phyloP scores from a whole-genome alignment of 2,113 vertebrate genomes.

The Apistogramma diplotaenia region DNA sequence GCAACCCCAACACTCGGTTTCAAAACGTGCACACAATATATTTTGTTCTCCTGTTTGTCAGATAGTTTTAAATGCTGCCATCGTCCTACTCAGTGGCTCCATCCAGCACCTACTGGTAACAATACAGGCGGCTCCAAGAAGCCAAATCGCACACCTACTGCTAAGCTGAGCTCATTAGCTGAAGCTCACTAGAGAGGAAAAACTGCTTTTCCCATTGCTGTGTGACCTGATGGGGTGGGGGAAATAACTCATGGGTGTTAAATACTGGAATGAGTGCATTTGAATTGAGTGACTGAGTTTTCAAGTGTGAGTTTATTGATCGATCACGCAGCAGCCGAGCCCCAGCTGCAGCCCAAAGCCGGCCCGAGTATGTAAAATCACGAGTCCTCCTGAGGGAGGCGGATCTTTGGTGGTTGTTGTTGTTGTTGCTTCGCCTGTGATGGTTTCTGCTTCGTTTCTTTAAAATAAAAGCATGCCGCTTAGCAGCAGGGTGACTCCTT shows the following conservation, averaged over 20 bases:
- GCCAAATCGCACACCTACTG: slow-evolving; percentile 39
- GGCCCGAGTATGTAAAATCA: slow-evolving; percentile 7
- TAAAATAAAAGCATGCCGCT: slow-evolving; percentile 37
- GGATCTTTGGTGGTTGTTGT: not conserved
- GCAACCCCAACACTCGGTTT: not conserved
- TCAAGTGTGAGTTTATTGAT: slow-evolving; percentile 27
- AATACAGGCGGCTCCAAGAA: slow-evolving; percentile 34
- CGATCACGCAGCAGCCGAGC: slow-evolving; percentile 6
- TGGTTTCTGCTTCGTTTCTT: slow-evolving; percentile 32
- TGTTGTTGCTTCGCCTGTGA: not conserved
- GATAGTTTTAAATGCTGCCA: not conserved
- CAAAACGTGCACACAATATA: not conserved
- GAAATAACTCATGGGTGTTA: slow-evolving; percentile 42
- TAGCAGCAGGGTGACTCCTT: slow-evolving; percentile 14
- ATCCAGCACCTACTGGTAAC: slow-evolving; percentile 13
- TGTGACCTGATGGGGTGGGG: slow-evolving; percentile 30
- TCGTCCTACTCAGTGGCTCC: slow-evolving; percentile 22
- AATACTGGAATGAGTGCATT: slow-evolving; percentile 39
- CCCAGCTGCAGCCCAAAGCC: not conserved
- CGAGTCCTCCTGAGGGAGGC: not conserved
- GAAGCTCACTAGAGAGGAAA: slow-evolving; percentile 57
- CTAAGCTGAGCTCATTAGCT: slow-evolving; percentile 59
- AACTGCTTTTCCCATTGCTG: slow-evolving; percentile 40
- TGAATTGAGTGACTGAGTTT: slow-evolving; percentile 2
- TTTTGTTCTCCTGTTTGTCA: not conserved